These are phyloP conservation scores for Philhelius pedissequus DNA, from an alignment of 2,888 invertebrate species.

Conservation along the genomic window DNA sequence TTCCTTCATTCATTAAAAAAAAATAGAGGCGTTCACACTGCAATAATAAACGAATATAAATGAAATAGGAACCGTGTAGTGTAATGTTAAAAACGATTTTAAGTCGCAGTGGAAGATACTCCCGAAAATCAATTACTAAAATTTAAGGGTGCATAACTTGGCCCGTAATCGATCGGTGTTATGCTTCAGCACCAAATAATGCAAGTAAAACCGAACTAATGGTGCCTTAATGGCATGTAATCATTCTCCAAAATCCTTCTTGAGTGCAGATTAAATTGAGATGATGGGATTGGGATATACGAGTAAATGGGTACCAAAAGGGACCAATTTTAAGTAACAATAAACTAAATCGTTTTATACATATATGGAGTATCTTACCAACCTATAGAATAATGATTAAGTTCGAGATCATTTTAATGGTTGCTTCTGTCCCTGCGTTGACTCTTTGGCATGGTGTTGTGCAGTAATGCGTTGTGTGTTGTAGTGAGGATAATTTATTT, in stretches of 20 bases:
- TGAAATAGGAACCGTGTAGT: constrained; percentile 29
- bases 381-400: constrained; percentile 28
- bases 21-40: constrained; percentile 15
- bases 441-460: not conserved
- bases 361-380: constrained; percentile 17
- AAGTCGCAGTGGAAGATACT: not conserved
- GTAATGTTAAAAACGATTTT: constrained; percentile 37
- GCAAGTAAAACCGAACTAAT: constrained; percentile 47
- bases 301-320: not conserved
- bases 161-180: not conserved
- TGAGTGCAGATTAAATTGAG: constrained; percentile 24
- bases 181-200: constrained; percentile 21
- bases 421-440: constrained; percentile 1
- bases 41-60: constrained; percentile 39
- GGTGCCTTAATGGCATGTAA: constrained; percentile 62
- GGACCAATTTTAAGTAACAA: constrained; percentile 8
- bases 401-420: constrained; percentile 38
- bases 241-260: constrained; percentile 41
- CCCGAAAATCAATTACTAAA: constrained; percentile 53
- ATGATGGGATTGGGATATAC: constrained; percentile 12
- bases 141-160: constrained; percentile 19
- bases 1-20: not conserved
- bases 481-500: constrained; percentile 6
- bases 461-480: not conserved
- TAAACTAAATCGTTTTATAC: constrained; percentile 60